Percentiles rank a stretch among this genome's conserved stretches.
These are phyloP conservation scores for Drosophila merina DNA, from an alignment of 2,888 invertebrate species.

Conservation along the genomic window DNA sequence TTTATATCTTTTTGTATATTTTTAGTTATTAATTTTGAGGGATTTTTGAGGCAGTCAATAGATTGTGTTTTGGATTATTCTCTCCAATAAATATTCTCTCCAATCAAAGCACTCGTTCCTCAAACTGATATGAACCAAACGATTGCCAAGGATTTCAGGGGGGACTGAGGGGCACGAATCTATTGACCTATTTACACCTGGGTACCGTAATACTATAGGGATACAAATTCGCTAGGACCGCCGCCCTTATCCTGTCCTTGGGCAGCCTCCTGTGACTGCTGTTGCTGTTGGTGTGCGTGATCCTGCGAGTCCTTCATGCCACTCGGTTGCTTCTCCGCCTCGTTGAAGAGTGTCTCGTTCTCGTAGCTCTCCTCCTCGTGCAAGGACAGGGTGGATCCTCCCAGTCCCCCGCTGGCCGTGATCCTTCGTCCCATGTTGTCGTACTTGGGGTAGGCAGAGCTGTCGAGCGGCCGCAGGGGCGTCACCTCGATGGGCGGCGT, in stretches of 20 bases:
- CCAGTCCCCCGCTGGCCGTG: slow-evolving; percentile 89
- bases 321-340: slow-evolving; percentile 68
- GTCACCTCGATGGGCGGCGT: slow-evolving; percentile 79
- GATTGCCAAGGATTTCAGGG: slow-evolving; percentile 58
- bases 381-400: slow-evolving; percentile 92
- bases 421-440: slow-evolving; percentile 96
- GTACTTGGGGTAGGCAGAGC: slow-evolving; percentile 86
- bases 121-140: slow-evolving; percentile 72
- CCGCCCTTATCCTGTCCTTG: slow-evolving; percentile 69
- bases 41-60: slow-evolving; percentile 60
- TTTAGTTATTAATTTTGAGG: slow-evolving; percentile 1
- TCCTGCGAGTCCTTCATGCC: slow-evolving; percentile 53
- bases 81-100: neutral
- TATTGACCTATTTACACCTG: slow-evolving; percentile 81
- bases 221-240: slow-evolving; percentile 80
- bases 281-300: slow-evolving; percentile 46
- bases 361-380: slow-evolving; percentile 86
- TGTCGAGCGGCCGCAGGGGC: slow-evolving; percentile 70
- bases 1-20: neutral
- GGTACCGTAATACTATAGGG: slow-evolving; percentile 84
- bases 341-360: slow-evolving; percentile 82
- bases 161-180: slow-evolving; percentile 47
- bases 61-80: slow-evolving; percentile 49
- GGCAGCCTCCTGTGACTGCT: slow-evolving; percentile 60
- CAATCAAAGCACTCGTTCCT: slow-evolving; percentile 27